Evolutionary conservation across 1,140 invertebrate species (phyloP).

Genomic region (Lasioglossum baleicum): DNA sequence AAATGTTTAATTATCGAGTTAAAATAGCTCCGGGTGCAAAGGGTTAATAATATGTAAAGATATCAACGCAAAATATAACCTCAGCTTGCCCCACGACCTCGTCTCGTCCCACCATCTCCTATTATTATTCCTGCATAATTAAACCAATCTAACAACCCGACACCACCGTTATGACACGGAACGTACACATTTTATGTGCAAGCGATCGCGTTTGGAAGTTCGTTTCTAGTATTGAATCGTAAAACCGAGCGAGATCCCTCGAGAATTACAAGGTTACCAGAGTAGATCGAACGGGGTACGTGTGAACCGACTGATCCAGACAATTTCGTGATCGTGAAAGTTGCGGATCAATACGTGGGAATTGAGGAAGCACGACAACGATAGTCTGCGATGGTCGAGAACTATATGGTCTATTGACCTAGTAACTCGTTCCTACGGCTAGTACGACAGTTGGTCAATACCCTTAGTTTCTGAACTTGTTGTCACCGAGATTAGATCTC

Average conservation of each 20-base stretch:
- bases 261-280: not conserved
- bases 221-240: not conserved
- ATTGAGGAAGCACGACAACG: conserved; percentile 22
- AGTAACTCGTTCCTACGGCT: conserved; percentile 4
- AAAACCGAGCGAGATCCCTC: not conserved
- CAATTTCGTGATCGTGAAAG: conserved; percentile 19
- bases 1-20: too few species aligned
- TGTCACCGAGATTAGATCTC: conserved; percentile 13
- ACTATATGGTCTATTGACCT: conserved; percentile 3
- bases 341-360: conserved; percentile 22
- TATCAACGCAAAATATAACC: too few species aligned
- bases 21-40: too few species aligned
- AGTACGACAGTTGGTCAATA: conserved; percentile 21
- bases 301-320: conserved; percentile 15
- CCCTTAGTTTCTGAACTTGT: conserved; percentile 24
- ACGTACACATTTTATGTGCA: too few species aligned
- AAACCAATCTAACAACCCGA: too few species aligned
- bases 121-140: too few species aligned
- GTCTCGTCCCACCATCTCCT: too few species aligned
- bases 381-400: not conserved
- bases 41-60: too few species aligned
- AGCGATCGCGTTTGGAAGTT: too few species aligned
- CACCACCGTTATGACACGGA: too few species aligned
- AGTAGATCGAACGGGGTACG: not conserved
- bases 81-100: too few species aligned